phyloP scores from a whole-genome alignment of 2,113 vertebrate genomes.

The Electrona antarctica region DNA sequence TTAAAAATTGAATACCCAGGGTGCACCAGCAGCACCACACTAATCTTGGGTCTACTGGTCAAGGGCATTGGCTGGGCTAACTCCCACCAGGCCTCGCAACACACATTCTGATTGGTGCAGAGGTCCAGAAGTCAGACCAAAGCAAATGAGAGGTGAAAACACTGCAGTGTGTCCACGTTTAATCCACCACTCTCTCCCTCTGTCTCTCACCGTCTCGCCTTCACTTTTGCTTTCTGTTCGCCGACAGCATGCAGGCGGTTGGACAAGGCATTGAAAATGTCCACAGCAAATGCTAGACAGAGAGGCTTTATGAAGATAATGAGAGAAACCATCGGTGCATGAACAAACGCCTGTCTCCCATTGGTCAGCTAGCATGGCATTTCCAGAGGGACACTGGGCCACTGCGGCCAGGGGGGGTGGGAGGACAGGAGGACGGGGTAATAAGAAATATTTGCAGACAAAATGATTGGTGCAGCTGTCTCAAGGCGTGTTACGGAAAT shows the following conservation, averaged over 20 bases:
- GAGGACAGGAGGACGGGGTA: slow-evolving; percentile 11
- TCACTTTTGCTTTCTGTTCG: neutral
- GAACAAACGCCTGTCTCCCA: slow-evolving; percentile 69
- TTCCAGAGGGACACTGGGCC: slow-evolving; percentile 48
- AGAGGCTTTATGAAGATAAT: neutral
- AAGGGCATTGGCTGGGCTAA: slow-evolving; percentile 40
- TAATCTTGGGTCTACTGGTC: slow-evolving; percentile 24
- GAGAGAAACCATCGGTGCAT: slow-evolving; percentile 45
- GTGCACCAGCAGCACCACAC: neutral
- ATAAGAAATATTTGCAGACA: slow-evolving; percentile 64
- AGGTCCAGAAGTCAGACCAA: slow-evolving; percentile 30
- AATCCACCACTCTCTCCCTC: slow-evolving; percentile 6
- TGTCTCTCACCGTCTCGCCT: slow-evolving; percentile 5
- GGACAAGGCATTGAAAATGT: slow-evolving; percentile 67
- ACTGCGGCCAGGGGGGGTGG: slow-evolving; percentile 48
- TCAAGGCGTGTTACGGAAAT: slow-evolving; percentile 24
- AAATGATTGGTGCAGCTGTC: slow-evolving; percentile 59
- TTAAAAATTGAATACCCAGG: slow-evolving; percentile 18
- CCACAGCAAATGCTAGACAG: slow-evolving; percentile 63
- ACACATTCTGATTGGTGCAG: slow-evolving; percentile 14
- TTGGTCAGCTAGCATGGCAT: slow-evolving; percentile 67
- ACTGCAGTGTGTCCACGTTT: slow-evolving; percentile 53
- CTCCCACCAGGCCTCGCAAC: slow-evolving; percentile 33
- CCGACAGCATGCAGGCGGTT: slow-evolving; percentile 18
- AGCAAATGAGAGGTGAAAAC: slow-evolving; percentile 36